Evolutionary conservation across 2,888 invertebrate genomes (phyloP).

Genomic region (Norana najaformis): DNA sequence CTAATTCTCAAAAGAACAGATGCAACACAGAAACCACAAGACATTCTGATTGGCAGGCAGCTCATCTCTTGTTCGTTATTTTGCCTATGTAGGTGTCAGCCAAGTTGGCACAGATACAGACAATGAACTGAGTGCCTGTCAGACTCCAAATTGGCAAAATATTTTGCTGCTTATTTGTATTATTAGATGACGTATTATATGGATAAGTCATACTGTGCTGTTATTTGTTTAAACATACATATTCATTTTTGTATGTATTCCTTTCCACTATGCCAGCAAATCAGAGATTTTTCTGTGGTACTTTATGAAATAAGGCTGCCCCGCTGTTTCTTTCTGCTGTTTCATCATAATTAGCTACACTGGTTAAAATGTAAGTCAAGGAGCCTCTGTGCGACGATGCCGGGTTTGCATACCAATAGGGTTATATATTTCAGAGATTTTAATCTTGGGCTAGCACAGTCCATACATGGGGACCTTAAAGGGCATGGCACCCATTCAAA

Average conservation of each 20-base stretch:
- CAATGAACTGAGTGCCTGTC: background rate
- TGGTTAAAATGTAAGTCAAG: too few relatives aligned
- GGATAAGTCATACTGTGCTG: background rate
- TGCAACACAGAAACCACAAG: background rate
- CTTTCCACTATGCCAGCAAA: background rate
- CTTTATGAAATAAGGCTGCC: background rate
- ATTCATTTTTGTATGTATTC: background rate
- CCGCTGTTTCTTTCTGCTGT: background rate
- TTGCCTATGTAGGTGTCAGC: background rate
- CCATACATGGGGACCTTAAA: too few relatives aligned
- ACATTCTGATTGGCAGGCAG: background rate
- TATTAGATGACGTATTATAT: conserved; percentile 13
- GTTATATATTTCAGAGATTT: too few relatives aligned
- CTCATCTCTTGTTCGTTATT: background rate
- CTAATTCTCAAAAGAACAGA: background rate
- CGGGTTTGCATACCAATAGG: too few relatives aligned
- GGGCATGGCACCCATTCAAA: too few relatives aligned
- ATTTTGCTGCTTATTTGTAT: background rate
- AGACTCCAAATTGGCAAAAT: background rate
- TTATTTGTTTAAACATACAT: background rate
- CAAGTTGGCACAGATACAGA: background rate
- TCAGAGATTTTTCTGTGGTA: background rate
- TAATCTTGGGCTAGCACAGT: too few relatives aligned
- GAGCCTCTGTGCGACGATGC: too few relatives aligned
- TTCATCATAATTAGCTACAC: too few relatives aligned